phyloP scores from a whole-genome alignment of 2,797 vertebrate genomes.

The Astyanax mexicanus region DNA sequence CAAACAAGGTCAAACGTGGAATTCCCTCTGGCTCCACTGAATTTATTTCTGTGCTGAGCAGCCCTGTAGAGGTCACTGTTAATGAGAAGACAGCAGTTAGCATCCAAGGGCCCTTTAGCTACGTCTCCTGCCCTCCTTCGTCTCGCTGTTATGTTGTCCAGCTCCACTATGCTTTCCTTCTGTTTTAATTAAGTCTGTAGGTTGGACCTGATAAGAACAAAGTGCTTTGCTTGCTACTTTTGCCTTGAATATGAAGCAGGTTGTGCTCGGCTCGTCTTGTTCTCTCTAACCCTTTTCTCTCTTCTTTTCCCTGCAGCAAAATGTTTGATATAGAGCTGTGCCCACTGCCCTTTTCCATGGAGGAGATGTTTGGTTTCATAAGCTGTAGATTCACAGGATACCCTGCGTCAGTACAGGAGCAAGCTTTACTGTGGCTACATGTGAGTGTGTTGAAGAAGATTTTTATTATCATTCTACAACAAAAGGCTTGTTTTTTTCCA shows the following conservation, averaged over 20 bases:
- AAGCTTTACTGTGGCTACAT: conserved; percentile 97
- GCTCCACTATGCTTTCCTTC: neutral
- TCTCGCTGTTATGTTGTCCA: neutral
- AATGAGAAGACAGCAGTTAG: conserved; percentile 43
- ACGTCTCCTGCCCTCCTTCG: conserved; percentile 38
- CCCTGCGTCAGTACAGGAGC: conserved; percentile 96
- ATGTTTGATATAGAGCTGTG: conserved; percentile 99
- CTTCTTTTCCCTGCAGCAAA: conserved; percentile 83
- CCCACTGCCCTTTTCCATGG: conserved; percentile 98
- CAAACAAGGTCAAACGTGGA: conserved; percentile 30
- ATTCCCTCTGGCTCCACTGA: conserved; percentile 33
- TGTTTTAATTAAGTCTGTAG: conserved; percentile 43
- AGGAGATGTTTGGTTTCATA: conserved; percentile 99
- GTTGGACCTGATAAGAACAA: neutral
- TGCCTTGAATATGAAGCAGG: neutral
- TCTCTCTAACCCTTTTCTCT: conserved; percentile 27
- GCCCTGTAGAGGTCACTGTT: conserved; percentile 38
- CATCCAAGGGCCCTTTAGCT: conserved; percentile 35
- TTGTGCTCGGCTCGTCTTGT: neutral
- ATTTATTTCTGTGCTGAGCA: conserved; percentile 33
- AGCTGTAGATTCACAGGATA: conserved; percentile 98
- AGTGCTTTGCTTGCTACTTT: neutral
- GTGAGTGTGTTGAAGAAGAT: conserved; percentile 76
- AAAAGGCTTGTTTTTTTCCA: no score
- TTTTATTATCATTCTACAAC: no score